Base-by-base conservation (phyloP, 2,888 invertebrate species). In the Isotomurus palustris region DNA sequence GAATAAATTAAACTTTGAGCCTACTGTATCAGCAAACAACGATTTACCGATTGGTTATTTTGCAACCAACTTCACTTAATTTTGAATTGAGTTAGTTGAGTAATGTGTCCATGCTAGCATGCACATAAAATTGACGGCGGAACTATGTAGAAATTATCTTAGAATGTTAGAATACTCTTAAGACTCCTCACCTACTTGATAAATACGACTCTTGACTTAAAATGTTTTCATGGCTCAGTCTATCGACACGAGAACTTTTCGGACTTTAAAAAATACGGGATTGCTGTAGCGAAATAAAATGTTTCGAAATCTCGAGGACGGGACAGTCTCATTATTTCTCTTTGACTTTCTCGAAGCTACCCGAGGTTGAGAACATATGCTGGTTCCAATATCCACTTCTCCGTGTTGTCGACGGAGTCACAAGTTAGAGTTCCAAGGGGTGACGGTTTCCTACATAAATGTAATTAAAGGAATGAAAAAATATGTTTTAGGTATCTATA, bases 391-490 rank as follows among this genome's bases (percentile, higher is more conserved):
- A 50, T 28, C 60, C 60, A 60, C 17, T 21, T 53, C 27, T 60
- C 60, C n/a, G 60, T 49, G 3, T 44, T 36, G 19, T 60, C 60
- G 2, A 38, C 47, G 2, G 50, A 6, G 27, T 56, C 53, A 25
- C 60, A 60, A 22, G 52, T 32, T 35, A 60, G 35, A 14, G 60
- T 60, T 36, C 60, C 60, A 12, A 60, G 38, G 3, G 60, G 60
- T 1, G 56, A 60, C 2, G 60, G 49, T 50, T 53, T 53, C 45
- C 60, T 60, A 38, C 10, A 48, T 17, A 22, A 8, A 24, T 21
- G 19, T 8, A 4, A 29, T 29, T 48, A 28, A 28, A 3, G 29
- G 14, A 29, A 14, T 29, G 22, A 38, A 50, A 3, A 35, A 38
- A 21, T 38, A 50, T n/a, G 24, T 14, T 19, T 6, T n/a, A 40